A percentile compares a stretch with the other conserved stretches of the same genome.
Conservation (phyloP, 2,888 invertebrate species). For the Hyles lineata region DNA sequence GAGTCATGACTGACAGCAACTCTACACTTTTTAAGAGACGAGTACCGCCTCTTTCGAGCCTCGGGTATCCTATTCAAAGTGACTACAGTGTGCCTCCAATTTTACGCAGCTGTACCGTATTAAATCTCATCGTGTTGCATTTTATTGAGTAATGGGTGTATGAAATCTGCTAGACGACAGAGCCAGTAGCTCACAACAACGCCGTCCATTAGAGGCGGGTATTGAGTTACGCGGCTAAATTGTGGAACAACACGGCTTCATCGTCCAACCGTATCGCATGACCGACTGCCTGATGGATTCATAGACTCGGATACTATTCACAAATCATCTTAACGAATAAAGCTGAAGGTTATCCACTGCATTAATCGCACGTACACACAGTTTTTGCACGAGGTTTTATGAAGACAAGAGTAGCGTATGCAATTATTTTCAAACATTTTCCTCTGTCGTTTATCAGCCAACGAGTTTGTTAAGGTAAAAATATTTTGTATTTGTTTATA, state of each 20-base stretch:
- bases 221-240: conserved; percentile 74
- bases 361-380: neutral
- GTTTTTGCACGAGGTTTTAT: neutral
- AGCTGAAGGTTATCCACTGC: conserved; percentile 3
- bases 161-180: conserved; percentile 40
- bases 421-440: neutral
- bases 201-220: conserved; percentile 69
- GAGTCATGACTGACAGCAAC: too few species aligned
- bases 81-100: too few species aligned
- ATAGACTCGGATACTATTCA: conserved; percentile 23
- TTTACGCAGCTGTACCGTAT: neutral
- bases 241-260: conserved; percentile 74
- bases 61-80: too few species aligned
- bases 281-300: conserved; percentile 42
- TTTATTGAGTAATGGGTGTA: conserved; percentile 29
- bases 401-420: neutral
- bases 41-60: too few species aligned
- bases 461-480: neutral
- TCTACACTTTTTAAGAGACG: too few species aligned
- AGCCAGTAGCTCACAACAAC: conserved; percentile 48
- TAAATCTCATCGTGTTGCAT: neutral
- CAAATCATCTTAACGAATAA: conserved; percentile 16
- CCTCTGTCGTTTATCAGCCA: too few species aligned
- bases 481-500: neutral
- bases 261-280: conserved; percentile 63